phyloP scores from a whole-genome alignment of 2,797 vertebrate species.

The Margarornis squamiger region DNA sequence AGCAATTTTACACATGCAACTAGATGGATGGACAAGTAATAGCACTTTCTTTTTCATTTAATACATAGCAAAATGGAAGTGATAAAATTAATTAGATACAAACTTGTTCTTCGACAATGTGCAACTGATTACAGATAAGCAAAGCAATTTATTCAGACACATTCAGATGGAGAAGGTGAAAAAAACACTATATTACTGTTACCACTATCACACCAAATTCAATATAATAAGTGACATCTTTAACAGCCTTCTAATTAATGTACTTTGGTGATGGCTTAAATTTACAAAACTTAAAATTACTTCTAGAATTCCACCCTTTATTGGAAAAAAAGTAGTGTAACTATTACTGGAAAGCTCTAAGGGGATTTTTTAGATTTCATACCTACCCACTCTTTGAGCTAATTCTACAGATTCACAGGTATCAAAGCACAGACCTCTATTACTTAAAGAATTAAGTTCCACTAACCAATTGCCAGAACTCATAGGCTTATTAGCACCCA shows the following conservation, averaged over 20 bases:
- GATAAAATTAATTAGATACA: neutral
- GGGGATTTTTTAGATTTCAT: neutral
- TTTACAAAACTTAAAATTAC: neutral
- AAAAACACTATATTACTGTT: neutral
- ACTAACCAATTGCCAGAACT: neutral
- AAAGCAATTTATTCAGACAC: neutral
- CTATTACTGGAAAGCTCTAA: neutral
- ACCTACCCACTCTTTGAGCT: neutral
- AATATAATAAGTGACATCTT: neutral
- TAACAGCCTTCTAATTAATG: slow-evolving; percentile 1
- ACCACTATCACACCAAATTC: neutral
- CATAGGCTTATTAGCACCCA: neutral
- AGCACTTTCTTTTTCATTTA: neutral
- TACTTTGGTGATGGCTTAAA: neutral
- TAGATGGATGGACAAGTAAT: neutral
- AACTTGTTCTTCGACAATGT: neutral
- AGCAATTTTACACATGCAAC: neutral
- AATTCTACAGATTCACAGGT: neutral
- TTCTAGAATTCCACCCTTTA: neutral
- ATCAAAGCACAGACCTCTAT: neutral
- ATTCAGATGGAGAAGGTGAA: neutral
- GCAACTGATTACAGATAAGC: slow-evolving; percentile 1
- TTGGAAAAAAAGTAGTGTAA: neutral
- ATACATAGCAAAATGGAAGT: neutral
- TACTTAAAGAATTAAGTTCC: neutral